Base-by-base conservation (phyloP, 2,113 vertebrate genomes). In the Silurus glanis region DNA sequence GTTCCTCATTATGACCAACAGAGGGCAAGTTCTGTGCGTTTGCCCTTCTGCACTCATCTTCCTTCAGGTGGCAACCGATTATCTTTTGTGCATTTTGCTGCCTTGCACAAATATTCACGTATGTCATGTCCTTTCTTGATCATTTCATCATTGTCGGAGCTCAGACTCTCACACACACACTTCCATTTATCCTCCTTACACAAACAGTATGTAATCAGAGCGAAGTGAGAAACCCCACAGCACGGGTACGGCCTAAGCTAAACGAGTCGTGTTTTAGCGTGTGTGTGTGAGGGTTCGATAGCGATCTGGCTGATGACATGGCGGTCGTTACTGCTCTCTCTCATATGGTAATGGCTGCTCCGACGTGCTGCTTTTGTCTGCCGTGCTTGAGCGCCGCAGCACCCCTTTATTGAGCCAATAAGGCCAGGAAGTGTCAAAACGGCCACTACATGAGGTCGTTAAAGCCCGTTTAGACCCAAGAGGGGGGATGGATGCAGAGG, bases 361-460 rank as follows among this genome's bases (percentile, higher is more conserved):
- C 78, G 51, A 71, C 47, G 17, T 69, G 62, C 75, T 84, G 87
- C 66, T 62, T 96, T 96, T 96, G 96, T 96, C 95, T 91, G 75
- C 86, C 80, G 90, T 93, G 94, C 95, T 95, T 94, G 95, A 95
- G 96, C 94, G 93, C 92, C 86, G 55, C 95, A 94, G 95, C 95
- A 94, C 95, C 93, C 94, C 94, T 94, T 95, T 96, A 97, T 96
- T 93, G 95, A 96, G 89, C 85, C 95, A 95, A 96, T 95, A 95
- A 95, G 94, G 94, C 94, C 95, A 96, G 96, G 96, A 97, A 97
- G 96, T 96, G 96, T 96, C 96, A 88, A 90, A 88, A 81, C 72
- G 17, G 85, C 84, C 89, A 90, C 85, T 79, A 82, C 78, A 93
- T 89, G 90, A 93, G 78, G 96, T 95, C 95, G 96, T 97, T 96